Percentiles rank a stretch among this genome's conserved stretches.
phyloP scores from a whole-genome alignment of 2,888 invertebrate genomes.

The Tubiluchus corallicola region DNA sequence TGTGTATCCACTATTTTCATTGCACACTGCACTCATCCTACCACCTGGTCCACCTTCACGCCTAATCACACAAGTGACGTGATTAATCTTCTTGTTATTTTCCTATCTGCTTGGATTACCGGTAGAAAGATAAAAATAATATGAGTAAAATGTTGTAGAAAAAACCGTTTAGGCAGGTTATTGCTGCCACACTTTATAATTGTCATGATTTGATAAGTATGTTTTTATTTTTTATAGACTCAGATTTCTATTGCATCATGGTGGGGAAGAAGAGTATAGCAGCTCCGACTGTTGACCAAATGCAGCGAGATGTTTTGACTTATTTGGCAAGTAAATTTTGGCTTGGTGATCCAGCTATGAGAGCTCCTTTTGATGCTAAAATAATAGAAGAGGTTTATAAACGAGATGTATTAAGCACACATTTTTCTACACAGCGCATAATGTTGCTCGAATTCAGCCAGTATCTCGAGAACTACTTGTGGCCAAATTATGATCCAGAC shows the following conservation, averaged over 20 bases:
- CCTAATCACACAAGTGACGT: too few species aligned
- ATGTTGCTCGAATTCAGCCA: slow-evolving; percentile 95
- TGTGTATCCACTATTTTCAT: too few species aligned
- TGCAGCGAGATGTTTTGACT: slow-evolving; percentile 71
- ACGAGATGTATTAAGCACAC: slow-evolving; percentile 63
- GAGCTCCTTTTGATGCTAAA: background rate
- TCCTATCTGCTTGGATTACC: too few species aligned
- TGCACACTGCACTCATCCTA: too few species aligned
- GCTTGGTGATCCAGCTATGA: background rate
- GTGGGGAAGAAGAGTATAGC: slow-evolving; percentile 10
- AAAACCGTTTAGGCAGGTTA: too few species aligned
- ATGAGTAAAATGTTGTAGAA: too few species aligned
- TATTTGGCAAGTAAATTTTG: background rate
- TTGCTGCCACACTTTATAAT: too few species aligned
- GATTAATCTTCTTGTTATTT: too few species aligned
- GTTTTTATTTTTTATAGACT: too few species aligned
- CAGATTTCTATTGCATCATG: slow-evolving; percentile 11
- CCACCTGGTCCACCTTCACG: too few species aligned
- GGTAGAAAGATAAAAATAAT: too few species aligned
- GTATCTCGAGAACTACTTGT: slow-evolving; percentile 85
- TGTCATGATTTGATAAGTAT: too few species aligned
- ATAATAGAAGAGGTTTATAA: slow-evolving; percentile 75
- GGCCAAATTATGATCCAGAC: slow-evolving; percentile 76
- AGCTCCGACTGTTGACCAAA: slow-evolving; percentile 59
- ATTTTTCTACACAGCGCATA: slow-evolving; percentile 50